phyloP scores from a whole-genome alignment of 2,888 invertebrate genomes.

The Stramonita haemastoma region DNA sequence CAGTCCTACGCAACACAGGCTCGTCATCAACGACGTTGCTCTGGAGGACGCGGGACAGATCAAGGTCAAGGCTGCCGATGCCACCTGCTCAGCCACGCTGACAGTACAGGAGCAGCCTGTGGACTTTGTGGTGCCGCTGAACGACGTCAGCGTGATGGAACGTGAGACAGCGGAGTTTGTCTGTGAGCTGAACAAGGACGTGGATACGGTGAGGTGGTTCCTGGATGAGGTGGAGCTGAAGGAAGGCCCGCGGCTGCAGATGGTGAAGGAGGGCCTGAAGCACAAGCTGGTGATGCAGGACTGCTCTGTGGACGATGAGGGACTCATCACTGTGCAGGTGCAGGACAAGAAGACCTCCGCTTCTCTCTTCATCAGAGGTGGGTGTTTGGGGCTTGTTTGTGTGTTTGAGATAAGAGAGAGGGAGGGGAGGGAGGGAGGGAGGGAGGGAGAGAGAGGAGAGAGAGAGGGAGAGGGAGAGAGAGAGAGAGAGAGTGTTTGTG shows the following conservation, averaged over 20 bases:
- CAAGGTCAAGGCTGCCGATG: conserved; percentile 57
- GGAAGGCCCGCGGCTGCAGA: conserved; percentile 62
- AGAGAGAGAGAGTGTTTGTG: neutral
- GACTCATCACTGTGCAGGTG: conserved; percentile 68
- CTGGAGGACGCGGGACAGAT: conserved; percentile 61
- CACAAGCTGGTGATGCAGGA: conserved; percentile 71
- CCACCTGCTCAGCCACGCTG: conserved; percentile 59
- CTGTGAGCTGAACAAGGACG: conserved; percentile 94
- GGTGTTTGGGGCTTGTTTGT: conserved; percentile 24
- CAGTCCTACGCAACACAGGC: conserved; percentile 56
- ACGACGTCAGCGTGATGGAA: conserved; percentile 68
- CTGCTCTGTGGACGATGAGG: conserved; percentile 69
- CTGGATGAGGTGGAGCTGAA: conserved; percentile 82
- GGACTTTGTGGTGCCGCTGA: conserved; percentile 66
- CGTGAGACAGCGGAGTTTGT: conserved; percentile 83
- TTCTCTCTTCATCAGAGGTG: conserved; percentile 73
- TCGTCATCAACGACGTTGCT: conserved; percentile 57
- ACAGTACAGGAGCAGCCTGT: conserved; percentile 61
- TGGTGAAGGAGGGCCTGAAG: conserved; percentile 64
- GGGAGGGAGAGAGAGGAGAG: neutral
- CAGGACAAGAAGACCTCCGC: conserved; percentile 72
- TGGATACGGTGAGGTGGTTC: conserved; percentile 82
- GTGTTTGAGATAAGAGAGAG: neutral
- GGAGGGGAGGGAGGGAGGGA: no score
- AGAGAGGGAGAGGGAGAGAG: neutral